These are phyloP conservation scores for Trogon melanurus DNA, from an alignment of 2,113 vertebrate genomes.

Conservation along the genomic window DNA sequence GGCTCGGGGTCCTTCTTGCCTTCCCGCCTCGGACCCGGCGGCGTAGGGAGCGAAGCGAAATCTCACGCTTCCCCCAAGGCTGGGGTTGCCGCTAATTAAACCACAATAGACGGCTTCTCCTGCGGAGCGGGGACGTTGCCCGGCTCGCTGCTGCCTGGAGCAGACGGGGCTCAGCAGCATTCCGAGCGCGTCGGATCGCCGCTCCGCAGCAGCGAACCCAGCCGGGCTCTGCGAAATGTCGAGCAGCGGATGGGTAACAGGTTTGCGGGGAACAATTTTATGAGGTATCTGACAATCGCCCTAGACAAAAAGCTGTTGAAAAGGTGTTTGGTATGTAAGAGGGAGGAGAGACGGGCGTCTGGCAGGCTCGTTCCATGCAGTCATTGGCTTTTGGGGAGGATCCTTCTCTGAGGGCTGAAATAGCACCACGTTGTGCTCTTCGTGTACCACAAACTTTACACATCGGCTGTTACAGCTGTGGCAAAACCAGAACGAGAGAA, in stretches of 20 bases:
- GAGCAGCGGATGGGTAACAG: not conserved
- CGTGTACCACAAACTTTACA: conserved; percentile 51
- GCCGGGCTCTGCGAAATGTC: not conserved
- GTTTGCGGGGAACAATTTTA: not conserved
- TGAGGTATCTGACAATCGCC: not conserved
- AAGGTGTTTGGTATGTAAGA: conserved; percentile 4
- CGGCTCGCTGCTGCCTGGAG: conserved; percentile 31
- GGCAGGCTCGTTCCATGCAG: conserved; percentile 40
- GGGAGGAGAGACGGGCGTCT: conserved; percentile 38
- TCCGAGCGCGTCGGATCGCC: not conserved
- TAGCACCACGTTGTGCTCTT: conserved; percentile 41
- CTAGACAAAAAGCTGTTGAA: conserved; percentile 12
- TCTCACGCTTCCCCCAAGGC: conserved; percentile 36
- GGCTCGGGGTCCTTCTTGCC: not conserved
- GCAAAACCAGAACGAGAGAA: not conserved
- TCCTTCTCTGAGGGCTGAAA: conserved; percentile 32
- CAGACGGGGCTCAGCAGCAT: conserved; percentile 42
- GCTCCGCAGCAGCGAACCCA: not conserved
- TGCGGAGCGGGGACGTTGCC: not conserved
- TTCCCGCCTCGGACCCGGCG: conserved; percentile 34
- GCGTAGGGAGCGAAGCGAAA: conserved; percentile 40
- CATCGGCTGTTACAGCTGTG: conserved; percentile 21
- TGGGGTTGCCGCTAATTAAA: conserved; percentile 64
- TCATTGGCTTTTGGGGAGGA: conserved; percentile 64
- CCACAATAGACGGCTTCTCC: conserved; percentile 7